Evolutionary conservation across 2,113 vertebrate species (phyloP).

Genomic region (Cinclus cinclus): DNA sequence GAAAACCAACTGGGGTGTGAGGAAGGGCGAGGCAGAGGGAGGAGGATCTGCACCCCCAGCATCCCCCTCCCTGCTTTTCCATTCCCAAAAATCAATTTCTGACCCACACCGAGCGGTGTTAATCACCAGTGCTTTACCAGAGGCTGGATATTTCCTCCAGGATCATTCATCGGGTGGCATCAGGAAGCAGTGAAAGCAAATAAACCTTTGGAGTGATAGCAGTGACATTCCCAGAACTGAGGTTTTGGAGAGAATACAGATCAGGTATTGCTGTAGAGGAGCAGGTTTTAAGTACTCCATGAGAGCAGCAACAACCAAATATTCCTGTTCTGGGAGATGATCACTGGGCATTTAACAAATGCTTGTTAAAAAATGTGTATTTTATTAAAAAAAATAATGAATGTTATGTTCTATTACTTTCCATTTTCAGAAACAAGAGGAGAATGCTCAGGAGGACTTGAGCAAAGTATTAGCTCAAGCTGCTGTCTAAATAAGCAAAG

Average conservation of each 20-base stretch:
- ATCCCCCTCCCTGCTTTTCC: not conserved
- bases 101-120: fast-evolving
- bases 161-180: not conserved
- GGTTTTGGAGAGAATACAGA: not conserved
- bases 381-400: not conserved
- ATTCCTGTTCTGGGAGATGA: not conserved
- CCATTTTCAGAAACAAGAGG: not conserved
- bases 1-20: fast-evolving
- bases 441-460: not conserved
- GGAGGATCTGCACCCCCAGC: not conserved
- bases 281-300: not conserved
- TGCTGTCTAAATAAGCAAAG: conserved; percentile 11
- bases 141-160: not conserved
- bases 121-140: not conserved
- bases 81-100: not conserved
- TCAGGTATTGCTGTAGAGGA: not conserved
- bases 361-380: not conserved
- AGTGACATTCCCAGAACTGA: not conserved
- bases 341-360: not conserved
- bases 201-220: not conserved
- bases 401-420: not conserved
- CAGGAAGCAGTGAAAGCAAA: not conserved
- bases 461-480: not conserved
- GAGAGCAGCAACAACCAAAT: not conserved
- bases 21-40: not conserved